Conservation (phyloP, 2,113 vertebrate genomes). For the Rhinogobius similis region DNA sequence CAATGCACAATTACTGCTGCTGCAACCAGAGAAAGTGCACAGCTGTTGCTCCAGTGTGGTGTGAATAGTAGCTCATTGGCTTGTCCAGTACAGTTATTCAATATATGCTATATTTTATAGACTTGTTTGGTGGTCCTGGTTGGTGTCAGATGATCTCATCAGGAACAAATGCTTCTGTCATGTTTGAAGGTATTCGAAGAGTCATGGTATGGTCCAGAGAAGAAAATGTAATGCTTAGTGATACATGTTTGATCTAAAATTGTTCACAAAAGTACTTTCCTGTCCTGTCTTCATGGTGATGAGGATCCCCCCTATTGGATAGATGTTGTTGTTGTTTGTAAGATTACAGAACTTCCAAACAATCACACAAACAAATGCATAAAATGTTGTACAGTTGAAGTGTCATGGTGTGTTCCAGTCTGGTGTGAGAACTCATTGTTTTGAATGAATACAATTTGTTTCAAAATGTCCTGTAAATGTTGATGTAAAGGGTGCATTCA, state of each 20-base stretch:
- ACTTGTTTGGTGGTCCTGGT: background rate
- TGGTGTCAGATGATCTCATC: background rate
- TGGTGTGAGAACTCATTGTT: background rate
- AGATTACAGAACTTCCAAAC: background rate
- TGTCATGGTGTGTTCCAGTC: background rate
- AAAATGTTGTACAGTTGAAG: background rate
- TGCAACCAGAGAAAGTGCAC: conserved; percentile 31
- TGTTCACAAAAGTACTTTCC: too few species aligned
- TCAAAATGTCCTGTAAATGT: background rate
- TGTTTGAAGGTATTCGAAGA: background rate
- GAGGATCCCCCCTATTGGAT: background rate
- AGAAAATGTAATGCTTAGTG: too few species aligned
- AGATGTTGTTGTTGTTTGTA: too few species aligned
- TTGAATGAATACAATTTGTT: background rate
- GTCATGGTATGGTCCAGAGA: background rate
- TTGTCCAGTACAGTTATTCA: background rate
- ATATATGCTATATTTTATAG: background rate
- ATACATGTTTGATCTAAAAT: too few species aligned
- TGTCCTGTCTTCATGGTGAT: background rate
- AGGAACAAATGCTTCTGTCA: background rate
- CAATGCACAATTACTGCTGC: conserved; percentile 36
- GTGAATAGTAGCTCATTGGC: background rate
- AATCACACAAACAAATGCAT: background rate
- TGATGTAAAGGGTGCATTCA: background rate
- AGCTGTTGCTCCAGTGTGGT: conserved; percentile 33